Percentiles rank a stretch among this genome's conserved stretches.
Conservation (phyloP, 2,888 invertebrate species). For the Drosophila paracracens region DNA sequence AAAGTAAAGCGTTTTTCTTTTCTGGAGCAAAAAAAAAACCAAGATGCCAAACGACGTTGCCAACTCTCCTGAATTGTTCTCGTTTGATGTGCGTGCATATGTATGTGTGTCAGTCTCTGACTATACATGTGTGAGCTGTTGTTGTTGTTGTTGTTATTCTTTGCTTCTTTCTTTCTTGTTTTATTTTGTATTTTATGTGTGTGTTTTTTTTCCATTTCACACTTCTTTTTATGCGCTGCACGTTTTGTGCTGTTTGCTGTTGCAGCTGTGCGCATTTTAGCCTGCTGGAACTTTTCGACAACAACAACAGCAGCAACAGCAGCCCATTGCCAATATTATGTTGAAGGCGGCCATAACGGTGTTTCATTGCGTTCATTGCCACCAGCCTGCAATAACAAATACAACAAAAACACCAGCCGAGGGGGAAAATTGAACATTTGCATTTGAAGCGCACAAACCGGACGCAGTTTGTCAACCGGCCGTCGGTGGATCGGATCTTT, state of each 20-base stretch:
- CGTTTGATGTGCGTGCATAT: constrained; percentile 28
- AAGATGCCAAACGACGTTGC: constrained; percentile 33
- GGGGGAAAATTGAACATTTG: constrained; percentile 68
- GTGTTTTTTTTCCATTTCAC: constrained; percentile 72
- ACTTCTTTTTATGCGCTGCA: constrained; percentile 66
- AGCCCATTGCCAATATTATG: constrained; percentile 66
- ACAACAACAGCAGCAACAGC: constrained; percentile 21
- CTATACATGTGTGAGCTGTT: constrained; percentile 9
- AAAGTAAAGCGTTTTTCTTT: constrained; percentile 39
- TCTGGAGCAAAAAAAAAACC: not conserved
- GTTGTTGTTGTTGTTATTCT: constrained; percentile 16
- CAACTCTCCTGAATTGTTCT: constrained; percentile 56
- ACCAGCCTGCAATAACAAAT: constrained; percentile 23
- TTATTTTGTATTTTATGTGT: constrained; percentile 40
- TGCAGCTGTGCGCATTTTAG: constrained; percentile 70
- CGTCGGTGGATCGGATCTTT: constrained; percentile 65
- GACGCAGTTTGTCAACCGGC: constrained; percentile 77
- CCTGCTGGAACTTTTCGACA: constrained; percentile 51
- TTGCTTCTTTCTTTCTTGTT: constrained; percentile 29
- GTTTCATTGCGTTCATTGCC: constrained; percentile 58
- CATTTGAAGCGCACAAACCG: constrained; percentile 75
- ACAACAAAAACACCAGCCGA: constrained; percentile 27
- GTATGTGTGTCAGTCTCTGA: constrained; percentile 7
- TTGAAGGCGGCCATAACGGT: constrained; percentile 62
- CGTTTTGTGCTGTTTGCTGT: constrained; percentile 44